Conservation (phyloP, 1,140 invertebrate species). For the Drosophila athabasca region DNA sequence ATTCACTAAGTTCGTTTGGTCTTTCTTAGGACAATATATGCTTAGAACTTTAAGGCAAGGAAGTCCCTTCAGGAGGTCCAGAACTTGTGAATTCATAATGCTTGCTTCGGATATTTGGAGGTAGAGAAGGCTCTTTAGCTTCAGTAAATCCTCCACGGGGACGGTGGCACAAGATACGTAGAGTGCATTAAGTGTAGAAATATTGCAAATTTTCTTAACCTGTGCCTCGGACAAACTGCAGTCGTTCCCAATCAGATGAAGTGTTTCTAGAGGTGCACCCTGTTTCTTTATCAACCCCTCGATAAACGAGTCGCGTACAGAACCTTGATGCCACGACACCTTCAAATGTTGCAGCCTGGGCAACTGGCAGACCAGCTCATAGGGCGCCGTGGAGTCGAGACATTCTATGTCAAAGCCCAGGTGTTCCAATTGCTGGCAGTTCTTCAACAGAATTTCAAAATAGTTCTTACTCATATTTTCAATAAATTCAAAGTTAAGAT, state of each 20-base stretch:
- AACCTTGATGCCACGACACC: neutral
- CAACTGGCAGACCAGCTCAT: slow-evolving; percentile 19
- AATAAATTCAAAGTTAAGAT: no score
- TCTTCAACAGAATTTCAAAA: no score
- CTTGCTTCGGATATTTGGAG: slow-evolving; percentile 15
- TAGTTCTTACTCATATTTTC: no score
- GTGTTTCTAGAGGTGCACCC: slow-evolving; percentile 22
- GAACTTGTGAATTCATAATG: slow-evolving; percentile 14
- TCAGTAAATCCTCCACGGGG: neutral
- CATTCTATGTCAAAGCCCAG: no score
- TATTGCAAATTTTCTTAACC: slow-evolving; percentile 15
- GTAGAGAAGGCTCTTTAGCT: slow-evolving; percentile 16
- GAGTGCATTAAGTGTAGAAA: slow-evolving; percentile 34
- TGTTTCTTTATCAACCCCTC: slow-evolving; percentile 5
- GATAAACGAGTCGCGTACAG: neutral
- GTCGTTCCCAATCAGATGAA: slow-evolving; percentile 3
- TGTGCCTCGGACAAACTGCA: neutral
- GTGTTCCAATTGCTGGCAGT: no score
- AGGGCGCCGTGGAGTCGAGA: neutral
- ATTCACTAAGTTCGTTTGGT: no score
- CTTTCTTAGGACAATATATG: no score
- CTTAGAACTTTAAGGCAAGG: neutral
- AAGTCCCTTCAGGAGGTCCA: slow-evolving; percentile 17
- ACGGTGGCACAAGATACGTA: neutral
- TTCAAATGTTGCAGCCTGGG: slow-evolving; percentile 35